Evolutionary conservation across 2,888 invertebrate genomes (phyloP), one percentile per base, ranked within the genome.

Genomic region (Mantis religiosa): DNA sequence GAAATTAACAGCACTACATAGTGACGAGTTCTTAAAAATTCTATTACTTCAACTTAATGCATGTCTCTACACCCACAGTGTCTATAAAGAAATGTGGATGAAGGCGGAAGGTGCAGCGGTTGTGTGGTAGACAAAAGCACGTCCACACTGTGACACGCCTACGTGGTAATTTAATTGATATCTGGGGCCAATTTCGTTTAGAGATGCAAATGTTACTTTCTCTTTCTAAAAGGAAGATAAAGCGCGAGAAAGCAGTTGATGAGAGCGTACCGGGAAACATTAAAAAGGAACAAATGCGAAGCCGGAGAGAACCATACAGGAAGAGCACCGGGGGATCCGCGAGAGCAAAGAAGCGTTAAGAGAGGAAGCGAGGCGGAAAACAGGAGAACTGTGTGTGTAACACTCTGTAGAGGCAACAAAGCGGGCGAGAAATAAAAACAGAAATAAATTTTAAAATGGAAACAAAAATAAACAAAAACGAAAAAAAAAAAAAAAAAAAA

Each of bases 401-500:
- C 54, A 85, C 85, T 85, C 27, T 85, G 28, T 71, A 71, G 54
- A 54, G 54, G 54, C 54, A 85, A 28, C 85, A 54, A 85, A 34
- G 85, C 85, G 54, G 85, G 85, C n/a, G 85, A 85, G 85, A 14
- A 85, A 85, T 71, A 47, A 54, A 85, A 84, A 84, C 27, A 84
- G 84, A 84, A 84, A 34, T 84, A 84, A 84, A 84, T 20, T 84
- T 84, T 34, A 34, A 28, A 84, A 84, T 84, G 30, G 34, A 84
- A 84, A 83, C 34, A 84, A 84, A n/a, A 71, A 71, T 25, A 71
- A 71, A 71, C 54, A 71, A 71, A 71, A 71, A 20, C 20, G 14
- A 71, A 71, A 20, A 71, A 71, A 71, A 71, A 71, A 83, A 41
- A 84, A 30, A 83, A 41, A 84, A 30, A n/a, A n/a, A n/a, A n/a